Base-by-base conservation (phyloP, 2,797 vertebrate genomes). In the Capromys pilorides region DNA sequence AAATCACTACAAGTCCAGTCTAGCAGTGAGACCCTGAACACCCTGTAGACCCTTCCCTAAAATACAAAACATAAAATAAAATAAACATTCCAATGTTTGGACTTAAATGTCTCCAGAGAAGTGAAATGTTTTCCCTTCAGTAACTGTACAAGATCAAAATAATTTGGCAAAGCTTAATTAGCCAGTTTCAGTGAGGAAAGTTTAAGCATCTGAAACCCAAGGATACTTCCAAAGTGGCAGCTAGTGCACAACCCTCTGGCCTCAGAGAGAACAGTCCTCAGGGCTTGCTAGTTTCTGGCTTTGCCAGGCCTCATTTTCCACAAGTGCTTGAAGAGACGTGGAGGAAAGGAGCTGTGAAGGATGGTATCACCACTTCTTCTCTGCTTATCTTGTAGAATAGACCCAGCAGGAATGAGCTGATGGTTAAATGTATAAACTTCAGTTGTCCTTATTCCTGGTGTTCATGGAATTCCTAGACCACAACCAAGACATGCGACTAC, bases 101-200 rank as follows among this genome's bases (percentile, higher is more conserved):
- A 86, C 22, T 54, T 22, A 13, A 73, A 66, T 4, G 2, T 67
- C 67, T 92, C 90, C 62, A 19, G 39, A 92, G 31, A 66, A 66
- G 6, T 62, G 10, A 6, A 61, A 12, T 19, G 14, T 73, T 28
- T 22, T 28, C 8, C 31, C 54, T 36, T 19, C 39, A 4, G 22
- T 88, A 16, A 91, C 41, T 86, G 54, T 16, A 93, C 62, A 93
- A 94, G 54, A 88, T 24, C 12, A 41, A 92, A 73, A 64, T 19
- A 41, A 64, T 80, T 24, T 67, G 49, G 13, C 59, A 75, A 64
- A 75, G 49, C 41, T 41, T 88, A 61, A 59, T 77, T 51, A 64
- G 31, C 9, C 14, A 49, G 4, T 36, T 61, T 31, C 84, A 91
- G 66, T 28, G 54, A 54, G 24, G 61, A 71, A 45, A 77, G 59